phyloP scores from a whole-genome alignment of 1,140 invertebrate species.

The Philopotamus ludificatus region DNA sequence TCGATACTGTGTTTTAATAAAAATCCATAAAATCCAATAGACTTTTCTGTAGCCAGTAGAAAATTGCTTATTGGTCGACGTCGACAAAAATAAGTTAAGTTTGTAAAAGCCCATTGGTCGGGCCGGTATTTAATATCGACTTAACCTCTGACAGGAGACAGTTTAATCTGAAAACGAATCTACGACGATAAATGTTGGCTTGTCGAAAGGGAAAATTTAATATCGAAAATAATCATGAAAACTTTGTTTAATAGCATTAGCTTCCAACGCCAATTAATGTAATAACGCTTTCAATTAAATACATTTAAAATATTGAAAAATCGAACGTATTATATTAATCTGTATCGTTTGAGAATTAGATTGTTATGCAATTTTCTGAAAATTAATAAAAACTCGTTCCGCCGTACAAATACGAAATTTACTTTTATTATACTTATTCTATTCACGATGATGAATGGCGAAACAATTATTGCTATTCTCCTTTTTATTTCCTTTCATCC shows the following conservation, averaged over 20 bases:
- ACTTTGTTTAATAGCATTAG: no score
- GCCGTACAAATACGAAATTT: neutral
- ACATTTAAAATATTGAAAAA: no score
- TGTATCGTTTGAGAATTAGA: no score
- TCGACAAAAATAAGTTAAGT: neutral
- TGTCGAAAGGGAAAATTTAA: neutral
- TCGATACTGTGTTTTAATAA: no score
- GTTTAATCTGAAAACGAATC: neutral
- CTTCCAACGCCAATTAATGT: no score
- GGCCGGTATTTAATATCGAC: neutral
- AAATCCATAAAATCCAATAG: no score
- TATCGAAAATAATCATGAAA: neutral
- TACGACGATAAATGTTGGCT: neutral
- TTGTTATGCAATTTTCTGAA: no score
- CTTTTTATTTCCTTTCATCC: conserved; percentile 17
- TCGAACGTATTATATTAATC: no score
- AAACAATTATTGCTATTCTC: conserved; percentile 22
- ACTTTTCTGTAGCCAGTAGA: no score
- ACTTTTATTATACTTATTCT: conserved; percentile 15
- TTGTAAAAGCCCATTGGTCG: neutral
- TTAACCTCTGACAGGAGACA: neutral
- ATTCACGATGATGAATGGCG: conserved; percentile 17
- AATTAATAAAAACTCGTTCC: neutral
- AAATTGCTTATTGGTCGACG: neutral
- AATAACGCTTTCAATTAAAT: no score